Percentiles rank a stretch among this genome's conserved stretches.
Evolutionary conservation across 2,797 vertebrate species (phyloP).

Genomic region (Arrhamphus sclerolepis): DNA sequence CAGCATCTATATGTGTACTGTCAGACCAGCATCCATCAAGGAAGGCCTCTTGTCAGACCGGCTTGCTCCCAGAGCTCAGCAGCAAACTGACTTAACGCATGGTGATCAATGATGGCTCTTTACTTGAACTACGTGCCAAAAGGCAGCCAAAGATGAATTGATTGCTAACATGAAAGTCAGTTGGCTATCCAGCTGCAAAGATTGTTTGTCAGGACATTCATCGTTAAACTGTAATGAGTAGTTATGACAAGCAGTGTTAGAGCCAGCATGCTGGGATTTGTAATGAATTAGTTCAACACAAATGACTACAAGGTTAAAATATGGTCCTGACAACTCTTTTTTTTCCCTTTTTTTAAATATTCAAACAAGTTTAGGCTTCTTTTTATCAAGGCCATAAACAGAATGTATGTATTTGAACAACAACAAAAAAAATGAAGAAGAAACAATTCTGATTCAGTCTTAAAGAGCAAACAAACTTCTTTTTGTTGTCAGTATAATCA

Average conservation of each 20-base stretch:
- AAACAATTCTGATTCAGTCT: no score
- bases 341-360: no score
- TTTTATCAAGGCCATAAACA: not conserved
- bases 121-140: slow-evolving; percentile 68
- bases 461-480: no score
- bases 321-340: slow-evolving; percentile 36
- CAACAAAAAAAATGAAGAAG: not conserved
- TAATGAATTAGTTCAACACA: slow-evolving; percentile 50
- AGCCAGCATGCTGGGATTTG: slow-evolving; percentile 53
- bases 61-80: slow-evolving; percentile 35
- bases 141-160: slow-evolving; percentile 71
- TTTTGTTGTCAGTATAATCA: no score
- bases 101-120: slow-evolving; percentile 69
- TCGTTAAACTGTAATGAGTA: slow-evolving; percentile 65
- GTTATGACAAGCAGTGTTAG: slow-evolving; percentile 62
- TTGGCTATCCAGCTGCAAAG: slow-evolving; percentile 53
- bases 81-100: slow-evolving; percentile 51
- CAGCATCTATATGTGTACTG: slow-evolving; percentile 62
- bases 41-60: slow-evolving; percentile 54
- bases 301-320: slow-evolving; percentile 32
- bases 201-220: slow-evolving; percentile 64
- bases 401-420: not conserved
- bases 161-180: slow-evolving; percentile 68
- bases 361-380: slow-evolving; percentile 19
- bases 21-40: slow-evolving; percentile 64